Evolutionary conservation across 2,888 invertebrate genomes (phyloP).

Genomic region (Ypsolopha scabrella): DNA sequence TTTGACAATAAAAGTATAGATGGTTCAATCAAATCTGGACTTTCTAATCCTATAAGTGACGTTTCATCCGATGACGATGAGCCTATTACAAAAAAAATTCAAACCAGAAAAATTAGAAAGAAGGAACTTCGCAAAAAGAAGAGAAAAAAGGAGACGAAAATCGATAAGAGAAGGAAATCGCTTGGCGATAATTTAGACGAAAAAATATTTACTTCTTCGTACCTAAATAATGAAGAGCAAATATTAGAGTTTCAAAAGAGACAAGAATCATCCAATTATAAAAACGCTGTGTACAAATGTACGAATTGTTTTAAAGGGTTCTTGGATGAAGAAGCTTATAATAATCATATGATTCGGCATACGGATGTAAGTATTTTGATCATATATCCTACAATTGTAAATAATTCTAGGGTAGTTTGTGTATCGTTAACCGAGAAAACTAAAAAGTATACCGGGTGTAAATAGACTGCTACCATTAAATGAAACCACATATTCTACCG

Average conservation of each 20-base stretch:
- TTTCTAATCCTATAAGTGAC: neutral
- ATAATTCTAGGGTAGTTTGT: no score
- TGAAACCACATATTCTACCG: no score
- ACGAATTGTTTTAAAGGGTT: slow-evolving; percentile 47
- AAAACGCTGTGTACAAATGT: slow-evolving; percentile 42
- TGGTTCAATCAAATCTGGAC: neutral
- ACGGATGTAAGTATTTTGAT: slow-evolving; percentile 36
- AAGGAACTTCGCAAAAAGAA: neutral
- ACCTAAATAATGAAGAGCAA: slow-evolving; percentile 38
- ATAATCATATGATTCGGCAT: slow-evolving; percentile 46
- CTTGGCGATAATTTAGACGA: neutral
- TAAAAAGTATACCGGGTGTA: no score
- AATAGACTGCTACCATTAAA: no score
- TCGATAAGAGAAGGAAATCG: neutral
- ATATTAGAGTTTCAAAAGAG: slow-evolving; percentile 30
- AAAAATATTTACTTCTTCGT: slow-evolving; percentile 38
- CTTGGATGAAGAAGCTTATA: slow-evolving; percentile 32
- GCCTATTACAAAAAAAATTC: neutral
- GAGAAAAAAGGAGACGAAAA: neutral
- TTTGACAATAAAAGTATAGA: neutral
- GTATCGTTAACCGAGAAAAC: no score
- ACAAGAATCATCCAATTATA: slow-evolving; percentile 33
- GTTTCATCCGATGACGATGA: neutral
- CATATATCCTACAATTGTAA: neutral
- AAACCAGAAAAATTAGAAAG: no score